Conservation (phyloP, 2,113 vertebrate genomes). For the Platichthys flesus region DNA sequence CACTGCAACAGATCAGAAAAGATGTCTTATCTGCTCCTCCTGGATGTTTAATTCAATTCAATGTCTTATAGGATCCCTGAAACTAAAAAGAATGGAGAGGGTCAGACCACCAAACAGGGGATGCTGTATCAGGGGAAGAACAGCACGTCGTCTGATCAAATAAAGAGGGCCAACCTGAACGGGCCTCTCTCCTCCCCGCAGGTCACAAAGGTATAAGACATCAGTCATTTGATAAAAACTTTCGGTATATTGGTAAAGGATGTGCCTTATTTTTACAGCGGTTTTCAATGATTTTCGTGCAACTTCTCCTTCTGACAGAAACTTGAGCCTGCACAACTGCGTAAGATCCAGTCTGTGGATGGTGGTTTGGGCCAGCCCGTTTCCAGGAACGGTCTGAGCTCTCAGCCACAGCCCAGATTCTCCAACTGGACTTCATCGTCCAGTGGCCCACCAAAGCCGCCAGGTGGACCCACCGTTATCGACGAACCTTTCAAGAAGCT, state of each 20-base stretch:
- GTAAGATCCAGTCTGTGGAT: conserved; percentile 80
- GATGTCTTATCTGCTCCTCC: not conserved
- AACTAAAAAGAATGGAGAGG: conserved; percentile 83
- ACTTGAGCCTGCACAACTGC: conserved; percentile 78
- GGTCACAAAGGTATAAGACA: conserved; percentile 80
- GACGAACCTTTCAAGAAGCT: conserved; percentile 81
- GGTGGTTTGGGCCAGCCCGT: conserved; percentile 87
- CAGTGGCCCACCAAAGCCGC: conserved; percentile 64
- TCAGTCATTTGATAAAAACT: not conserved
- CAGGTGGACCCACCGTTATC: conserved; percentile 60
- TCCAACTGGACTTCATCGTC: conserved; percentile 72
- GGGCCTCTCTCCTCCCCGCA: conserved; percentile 79
- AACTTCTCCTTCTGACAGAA: conserved; percentile 64
- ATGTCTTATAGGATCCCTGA: conserved; percentile 84
- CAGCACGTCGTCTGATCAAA: conserved; percentile 61
- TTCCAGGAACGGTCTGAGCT: conserved; percentile 61
- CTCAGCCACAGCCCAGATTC: conserved; percentile 74
- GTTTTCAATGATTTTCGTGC: not conserved
- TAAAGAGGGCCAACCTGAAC: conserved; percentile 79
- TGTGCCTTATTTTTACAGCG: not conserved
- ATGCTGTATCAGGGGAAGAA: conserved; percentile 67
- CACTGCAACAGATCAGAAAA: conserved; percentile 7
- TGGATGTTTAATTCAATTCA: conserved; percentile 18
- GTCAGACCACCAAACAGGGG: conserved; percentile 69
- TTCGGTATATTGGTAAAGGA: too few species aligned